A percentile compares a stretch with the other conserved stretches of the same genome.
These are phyloP conservation scores for Turdus rufiventris DNA, from an alignment of 2,113 vertebrate species.

Conservation along the genomic window DNA sequence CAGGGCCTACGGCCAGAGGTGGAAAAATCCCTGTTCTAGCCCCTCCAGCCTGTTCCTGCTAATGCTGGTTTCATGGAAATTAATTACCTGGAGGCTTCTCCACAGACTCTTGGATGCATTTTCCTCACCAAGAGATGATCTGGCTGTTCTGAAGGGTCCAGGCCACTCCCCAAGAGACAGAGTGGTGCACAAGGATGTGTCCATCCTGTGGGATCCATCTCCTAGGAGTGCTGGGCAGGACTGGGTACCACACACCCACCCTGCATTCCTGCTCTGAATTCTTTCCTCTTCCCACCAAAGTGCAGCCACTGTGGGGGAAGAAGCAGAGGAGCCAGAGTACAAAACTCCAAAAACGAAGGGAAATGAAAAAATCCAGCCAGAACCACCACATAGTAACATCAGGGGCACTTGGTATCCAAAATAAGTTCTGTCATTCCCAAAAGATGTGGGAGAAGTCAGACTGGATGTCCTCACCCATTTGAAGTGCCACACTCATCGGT, in stretches of 20 bases:
- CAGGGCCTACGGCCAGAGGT: background rate
- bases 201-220: background rate
- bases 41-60: background rate
- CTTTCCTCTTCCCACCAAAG: background rate
- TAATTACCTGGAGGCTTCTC: background rate
- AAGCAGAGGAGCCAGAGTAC: background rate
- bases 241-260: fast-evolving
- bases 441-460: background rate
- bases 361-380: background rate
- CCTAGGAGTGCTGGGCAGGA: background rate
- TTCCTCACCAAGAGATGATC: background rate
- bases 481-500: background rate
- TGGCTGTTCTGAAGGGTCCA: background rate
- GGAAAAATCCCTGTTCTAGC: background rate
- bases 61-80: fast-evolving
- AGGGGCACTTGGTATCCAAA: background rate
- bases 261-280: background rate
- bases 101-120: background rate
- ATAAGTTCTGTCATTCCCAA: background rate
- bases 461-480: background rate
- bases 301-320: background rate
- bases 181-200: background rate
- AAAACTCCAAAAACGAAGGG: background rate
- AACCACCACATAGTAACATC: background rate
- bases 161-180: fast-evolving